Conservation (phyloP, 2,113 vertebrate genomes). For the Oxyruncus cristatus region DNA sequence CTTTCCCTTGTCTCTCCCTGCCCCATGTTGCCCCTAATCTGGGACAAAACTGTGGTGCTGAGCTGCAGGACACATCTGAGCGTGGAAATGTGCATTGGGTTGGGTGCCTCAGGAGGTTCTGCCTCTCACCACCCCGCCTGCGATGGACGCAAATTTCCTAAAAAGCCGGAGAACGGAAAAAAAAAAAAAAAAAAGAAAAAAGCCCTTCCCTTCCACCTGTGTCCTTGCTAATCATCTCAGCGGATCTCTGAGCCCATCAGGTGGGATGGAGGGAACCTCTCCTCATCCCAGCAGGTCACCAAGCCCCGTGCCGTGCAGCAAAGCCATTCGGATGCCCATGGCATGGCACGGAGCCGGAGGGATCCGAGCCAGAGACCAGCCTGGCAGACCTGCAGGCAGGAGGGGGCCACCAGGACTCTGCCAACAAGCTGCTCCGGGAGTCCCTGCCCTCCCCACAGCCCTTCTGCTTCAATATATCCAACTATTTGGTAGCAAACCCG, state of each 20-base stretch:
- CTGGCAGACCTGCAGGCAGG: neutral
- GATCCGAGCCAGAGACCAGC: neutral
- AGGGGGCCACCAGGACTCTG: neutral
- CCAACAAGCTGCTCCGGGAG: conserved; percentile 42
- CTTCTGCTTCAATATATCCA: neutral
- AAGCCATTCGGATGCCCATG: neutral
- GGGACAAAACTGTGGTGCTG: neutral
- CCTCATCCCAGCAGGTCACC: neutral
- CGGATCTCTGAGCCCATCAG: neutral
- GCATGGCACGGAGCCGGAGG: accelerated
- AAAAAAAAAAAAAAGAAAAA: neutral
- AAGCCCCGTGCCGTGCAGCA: neutral
- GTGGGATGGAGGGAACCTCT: neutral
- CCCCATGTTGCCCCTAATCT: neutral
- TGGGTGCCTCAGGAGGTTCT: neutral
- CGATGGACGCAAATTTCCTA: neutral
- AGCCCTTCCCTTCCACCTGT: neutral
- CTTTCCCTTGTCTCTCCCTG: neutral
- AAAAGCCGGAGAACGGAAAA: neutral
- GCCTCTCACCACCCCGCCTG: neutral
- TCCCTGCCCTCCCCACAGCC: neutral
- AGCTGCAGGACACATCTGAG: neutral
- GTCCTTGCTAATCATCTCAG: neutral
- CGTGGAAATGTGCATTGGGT: accelerated
- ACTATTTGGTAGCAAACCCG: neutral